Conservation (phyloP, 2,888 invertebrate species). For the Rhagonycha fulva region DNA sequence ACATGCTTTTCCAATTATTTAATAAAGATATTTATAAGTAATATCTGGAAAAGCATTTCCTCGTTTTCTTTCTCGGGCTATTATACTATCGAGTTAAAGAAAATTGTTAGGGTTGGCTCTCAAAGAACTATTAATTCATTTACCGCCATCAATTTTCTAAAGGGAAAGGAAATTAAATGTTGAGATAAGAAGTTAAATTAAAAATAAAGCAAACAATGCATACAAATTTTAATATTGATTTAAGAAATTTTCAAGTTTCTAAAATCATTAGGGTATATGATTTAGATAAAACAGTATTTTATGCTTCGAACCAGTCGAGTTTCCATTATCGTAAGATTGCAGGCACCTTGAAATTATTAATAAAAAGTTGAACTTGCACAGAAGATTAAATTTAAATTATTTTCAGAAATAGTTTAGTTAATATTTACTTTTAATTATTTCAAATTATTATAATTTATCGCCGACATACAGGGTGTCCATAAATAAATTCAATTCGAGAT, state of each 20-base stretch:
- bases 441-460: neutral
- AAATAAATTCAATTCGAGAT: neutral
- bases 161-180: neutral
- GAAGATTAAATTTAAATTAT: slow-evolving; percentile 5
- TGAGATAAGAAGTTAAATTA: neutral
- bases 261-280: neutral
- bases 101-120: neutral
- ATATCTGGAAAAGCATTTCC: neutral
- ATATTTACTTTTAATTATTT: neutral
- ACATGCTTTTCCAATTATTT: neutral
- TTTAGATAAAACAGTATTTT: neutral
- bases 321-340: slow-evolving; percentile 14
- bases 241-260: neutral
- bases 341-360: slow-evolving; percentile 4
- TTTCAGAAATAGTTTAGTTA: neutral
- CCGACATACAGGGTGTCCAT: neutral
- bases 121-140: neutral
- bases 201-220: neutral
- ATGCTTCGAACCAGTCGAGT: neutral
- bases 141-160: neutral
- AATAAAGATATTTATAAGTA: neutral
- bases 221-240: neutral
- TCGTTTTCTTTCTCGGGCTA: neutral
- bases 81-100: neutral
- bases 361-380: neutral